A percentile compares a stretch with the other conserved stretches of the same genome.
Evolutionary conservation across 1,140 invertebrate species (phyloP).

Genomic region (Ceratosolen solmsi): DNA sequence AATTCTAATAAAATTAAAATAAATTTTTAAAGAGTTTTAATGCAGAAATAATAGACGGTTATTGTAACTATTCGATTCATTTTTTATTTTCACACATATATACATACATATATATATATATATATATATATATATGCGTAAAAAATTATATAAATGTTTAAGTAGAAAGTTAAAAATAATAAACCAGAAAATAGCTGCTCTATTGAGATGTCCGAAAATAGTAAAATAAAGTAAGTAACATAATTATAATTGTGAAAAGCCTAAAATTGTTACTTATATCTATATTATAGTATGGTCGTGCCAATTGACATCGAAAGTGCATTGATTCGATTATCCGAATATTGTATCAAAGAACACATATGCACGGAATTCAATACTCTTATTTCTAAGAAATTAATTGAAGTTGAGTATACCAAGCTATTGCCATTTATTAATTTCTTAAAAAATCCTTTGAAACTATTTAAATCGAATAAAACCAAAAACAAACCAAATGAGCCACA

Average conservation of each 20-base stretch:
- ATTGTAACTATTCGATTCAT: too few species aligned
- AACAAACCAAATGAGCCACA: neutral
- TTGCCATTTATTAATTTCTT: neutral
- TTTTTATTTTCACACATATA: too few species aligned
- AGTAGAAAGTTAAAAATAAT: neutral
- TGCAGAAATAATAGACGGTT: neutral
- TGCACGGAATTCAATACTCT: neutral
- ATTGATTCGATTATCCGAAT: neutral
- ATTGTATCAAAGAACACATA: constrained; percentile 1
- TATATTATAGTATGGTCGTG: neutral
- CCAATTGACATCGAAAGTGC: neutral
- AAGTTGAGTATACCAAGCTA: neutral
- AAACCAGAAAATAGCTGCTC: neutral
- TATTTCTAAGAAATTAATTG: neutral
- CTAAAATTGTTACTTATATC: neutral
- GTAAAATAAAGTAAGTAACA: neutral
- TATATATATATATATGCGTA: too few species aligned
- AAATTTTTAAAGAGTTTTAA: too few species aligned
- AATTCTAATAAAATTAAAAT: too few species aligned
- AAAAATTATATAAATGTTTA: neutral
- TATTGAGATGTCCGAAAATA: neutral
- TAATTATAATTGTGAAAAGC: neutral
- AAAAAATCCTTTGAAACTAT: neutral
- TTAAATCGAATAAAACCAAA: neutral
- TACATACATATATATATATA: too few species aligned